Evolutionary conservation across 1,140 invertebrate genomes (phyloP), one percentile per base, ranked within the genome.

Genomic region (Camponotus floridanus): DNA sequence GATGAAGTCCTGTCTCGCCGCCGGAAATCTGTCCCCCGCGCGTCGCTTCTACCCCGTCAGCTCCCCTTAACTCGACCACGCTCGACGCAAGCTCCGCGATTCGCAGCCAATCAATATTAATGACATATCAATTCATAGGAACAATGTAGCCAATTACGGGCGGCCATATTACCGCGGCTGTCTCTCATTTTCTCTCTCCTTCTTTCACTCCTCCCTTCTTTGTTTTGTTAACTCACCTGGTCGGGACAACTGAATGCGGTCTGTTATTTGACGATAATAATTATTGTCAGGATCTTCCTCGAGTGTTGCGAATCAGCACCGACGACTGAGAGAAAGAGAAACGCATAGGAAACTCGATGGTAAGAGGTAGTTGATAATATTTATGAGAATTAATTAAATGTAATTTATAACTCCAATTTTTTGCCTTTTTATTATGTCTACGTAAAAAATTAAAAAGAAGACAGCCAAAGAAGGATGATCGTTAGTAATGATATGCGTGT

Each of bases 81-180:
- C 74, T 88, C 86, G 81, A 89, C 65, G 87, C 86, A 88, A 90
- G 70, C 88, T 90, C 87, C 73, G 68, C 68, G 88, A 83, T 74
- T 85, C 83, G 86, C 86, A 85, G 87, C 90, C 92, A 93, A 93
- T 93, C 93, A 92, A 93, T 93, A 93, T 92, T 93, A 93, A 93
- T 93, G 93, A 92, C 92, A 91, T 93, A 92, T 93, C 92, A 93
- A 93, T 93, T 93, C 92, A 92, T 93, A 92, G 88, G 78, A 91
- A 92, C 92, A 92, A 91, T 90, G 88, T 90, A 90, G 89, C 85
- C 91, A 92, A 93, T 93, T 92, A 92, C 88, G 85, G 55, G 84
- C 65, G 88, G 88, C 90, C 86, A 87, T 90, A 91, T 91, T 90
- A 79, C 65, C 86, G 48, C 80, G 48, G 39, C 61, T 86, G 76